Evolutionary conservation across 37 sponge, comb jelly and placozoan genomes (phyloP).

Genomic region (Chondrilla cf. caribensis): DNA sequence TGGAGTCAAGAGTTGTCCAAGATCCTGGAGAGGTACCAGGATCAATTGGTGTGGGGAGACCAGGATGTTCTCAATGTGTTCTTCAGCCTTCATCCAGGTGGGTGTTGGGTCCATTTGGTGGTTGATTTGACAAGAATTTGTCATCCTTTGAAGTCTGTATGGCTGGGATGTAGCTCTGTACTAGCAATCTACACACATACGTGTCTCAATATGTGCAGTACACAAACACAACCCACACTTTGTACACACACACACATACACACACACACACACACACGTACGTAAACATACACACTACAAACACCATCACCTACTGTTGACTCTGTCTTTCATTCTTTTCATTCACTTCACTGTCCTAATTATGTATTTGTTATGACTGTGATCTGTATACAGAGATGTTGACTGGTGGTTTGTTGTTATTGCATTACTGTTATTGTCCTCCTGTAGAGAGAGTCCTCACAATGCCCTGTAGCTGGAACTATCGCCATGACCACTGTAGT

Average conservation of each 20-base stretch:
- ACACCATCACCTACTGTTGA: neutral
- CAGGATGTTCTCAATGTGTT: slow-evolving; percentile 37
- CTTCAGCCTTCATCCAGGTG: slow-evolving; percentile 50
- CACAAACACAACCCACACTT: neutral
- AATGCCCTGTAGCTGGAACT: slow-evolving; percentile 9
- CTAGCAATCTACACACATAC: neutral
- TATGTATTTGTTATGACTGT: too few species aligned
- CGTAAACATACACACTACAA: neutral
- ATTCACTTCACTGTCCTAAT: too few species aligned
- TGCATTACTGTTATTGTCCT: neutral
- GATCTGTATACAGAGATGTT: too few species aligned
- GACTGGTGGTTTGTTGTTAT: neutral
- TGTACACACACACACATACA: neutral
- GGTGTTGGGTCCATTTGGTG: neutral
- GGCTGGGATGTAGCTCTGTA: slow-evolving; percentile 36
- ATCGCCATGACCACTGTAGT: neutral
- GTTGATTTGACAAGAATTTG: neutral
- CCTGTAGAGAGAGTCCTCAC: neutral
- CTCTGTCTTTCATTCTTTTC: neutral
- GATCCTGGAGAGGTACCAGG: neutral
- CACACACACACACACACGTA: neutral
- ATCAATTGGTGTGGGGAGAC: slow-evolving; percentile 24
- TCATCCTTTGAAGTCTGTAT: slow-evolving; percentile 30
- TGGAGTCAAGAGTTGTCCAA: slow-evolving; percentile 12
- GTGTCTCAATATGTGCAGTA: neutral